Base-by-base conservation (phyloP, 2,888 invertebrate genomes). In the Lasioglossum figueresi region DNA sequence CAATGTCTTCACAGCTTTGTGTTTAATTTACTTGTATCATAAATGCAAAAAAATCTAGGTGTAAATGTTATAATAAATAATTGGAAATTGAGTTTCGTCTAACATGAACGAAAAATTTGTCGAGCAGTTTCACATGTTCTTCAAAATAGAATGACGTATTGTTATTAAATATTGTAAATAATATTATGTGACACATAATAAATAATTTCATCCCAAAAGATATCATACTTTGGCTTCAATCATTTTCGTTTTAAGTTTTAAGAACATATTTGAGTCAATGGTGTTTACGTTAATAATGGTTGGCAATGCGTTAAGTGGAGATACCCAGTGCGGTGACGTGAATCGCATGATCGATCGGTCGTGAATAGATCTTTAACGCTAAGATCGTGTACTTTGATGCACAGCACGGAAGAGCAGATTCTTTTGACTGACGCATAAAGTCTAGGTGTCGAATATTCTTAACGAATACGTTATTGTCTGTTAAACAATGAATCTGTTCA, bases 391-490 rank as follows among this genome's bases (percentile, higher is more conserved):
- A 79, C 71, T 82, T 83, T 83, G 76, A 88, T 86, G 88, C 84
- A 86, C 79, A 88, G 79, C 87, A 83, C 88, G 86, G 88, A 90
- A 88, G 88, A 88, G 88, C 88, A 86, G 85, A 87, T 91, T 86
- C 77, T 83, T 90, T 91, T 82, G 75, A 87, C 75, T 84, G 86
- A 77, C 81, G 83, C 76, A 56, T 85, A 82, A 56, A 84, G 71
- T 45, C 73, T 88, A 88, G 72, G 37, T 82, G 45, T 73, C 74
- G 70, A 68, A 84, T 80, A 85, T 43, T 72, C 71, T 89, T 88
- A 88, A 88, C 82, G 74, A 79, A 85, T 86, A 79, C 63, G 45
- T 89, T 89, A 89, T 89, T 85, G 84, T 89, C 88, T 34, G 73
- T 73, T 77, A 85, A 89, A 79, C 79, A 70, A 82, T 84, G 86